A percentile compares a stretch with the other conserved stretches of the same genome.
phyloP scores from a whole-genome alignment of 2,113 vertebrate species.

The Hemibagrus wyckioides region DNA sequence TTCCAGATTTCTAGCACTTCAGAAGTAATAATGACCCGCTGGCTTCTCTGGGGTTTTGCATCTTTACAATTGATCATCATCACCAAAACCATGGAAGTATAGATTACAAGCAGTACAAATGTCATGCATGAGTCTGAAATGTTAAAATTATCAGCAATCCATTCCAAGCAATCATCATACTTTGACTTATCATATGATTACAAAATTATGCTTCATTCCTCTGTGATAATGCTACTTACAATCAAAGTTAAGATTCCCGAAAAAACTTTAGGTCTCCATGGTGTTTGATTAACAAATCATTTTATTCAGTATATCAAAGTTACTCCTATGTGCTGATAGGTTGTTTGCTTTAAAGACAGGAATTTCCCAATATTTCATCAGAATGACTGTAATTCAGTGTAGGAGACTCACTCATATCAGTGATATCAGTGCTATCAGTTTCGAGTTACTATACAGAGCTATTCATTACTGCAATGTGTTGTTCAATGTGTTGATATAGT shows the following conservation, averaged over 20 bases:
- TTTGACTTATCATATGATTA: neutral
- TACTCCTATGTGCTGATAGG: neutral
- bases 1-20: neutral
- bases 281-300: neutral
- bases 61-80: neutral
- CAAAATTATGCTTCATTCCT: neutral
- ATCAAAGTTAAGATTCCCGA: neutral
- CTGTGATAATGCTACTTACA: neutral
- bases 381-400: slow-evolving; percentile 7
- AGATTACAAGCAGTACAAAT: neutral
- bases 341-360: neutral
- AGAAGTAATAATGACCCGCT: neutral
- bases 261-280: neutral
- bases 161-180: neutral
- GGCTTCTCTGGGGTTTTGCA: neutral
- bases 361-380: neutral
- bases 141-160: neutral
- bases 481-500: neutral
- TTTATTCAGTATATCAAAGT: neutral
- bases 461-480: neutral
- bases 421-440: neutral
- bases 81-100: neutral
- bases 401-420: slow-evolving; percentile 2
- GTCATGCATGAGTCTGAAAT: neutral
- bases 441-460: neutral